These are phyloP conservation scores for Amiota communis DNA, from an alignment of 2,888 invertebrate species.

Conservation along the genomic window DNA sequence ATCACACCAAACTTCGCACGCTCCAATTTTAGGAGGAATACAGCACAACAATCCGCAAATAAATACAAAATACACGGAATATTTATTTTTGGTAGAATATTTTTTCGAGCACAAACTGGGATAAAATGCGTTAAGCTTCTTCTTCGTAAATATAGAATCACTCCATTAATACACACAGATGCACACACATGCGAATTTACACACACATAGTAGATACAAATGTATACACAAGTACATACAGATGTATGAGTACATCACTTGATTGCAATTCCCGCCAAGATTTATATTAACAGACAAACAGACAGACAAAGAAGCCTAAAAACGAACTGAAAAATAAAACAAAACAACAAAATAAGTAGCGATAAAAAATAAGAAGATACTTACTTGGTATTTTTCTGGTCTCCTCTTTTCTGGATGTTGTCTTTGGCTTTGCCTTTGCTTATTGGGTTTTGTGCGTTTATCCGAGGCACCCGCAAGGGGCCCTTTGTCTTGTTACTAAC, in stretches of 20 bases:
- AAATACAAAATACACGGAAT: neutral
- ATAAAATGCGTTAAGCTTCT: conserved; percentile 4
- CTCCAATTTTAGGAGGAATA: conserved; percentile 17
- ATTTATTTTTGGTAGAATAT: conserved; percentile 5
- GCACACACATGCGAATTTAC: neutral
- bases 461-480: conserved; percentile 67
- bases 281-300: neutral
- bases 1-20: conserved; percentile 22
- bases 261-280: conserved; percentile 1
- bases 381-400: neutral
- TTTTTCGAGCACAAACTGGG: conserved; percentile 13
- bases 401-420: neutral
- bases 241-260: too few species aligned
- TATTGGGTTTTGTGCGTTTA: conserved; percentile 37
- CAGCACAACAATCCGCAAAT: neutral
- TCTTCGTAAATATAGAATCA: neutral
- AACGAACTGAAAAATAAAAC: too few species aligned
- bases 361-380: too few species aligned
- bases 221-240: too few species aligned
- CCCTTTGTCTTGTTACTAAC: conserved; percentile 59
- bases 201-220: neutral
- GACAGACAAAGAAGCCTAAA: neutral
- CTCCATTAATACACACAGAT: conserved; percentile 12
- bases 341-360: too few species aligned
- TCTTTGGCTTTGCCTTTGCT: conserved; percentile 33